Evolutionary conservation across 2,797 vertebrate species (phyloP), one percentile per base, ranked within the genome.

Genomic region (Myotis planiceps): DNA sequence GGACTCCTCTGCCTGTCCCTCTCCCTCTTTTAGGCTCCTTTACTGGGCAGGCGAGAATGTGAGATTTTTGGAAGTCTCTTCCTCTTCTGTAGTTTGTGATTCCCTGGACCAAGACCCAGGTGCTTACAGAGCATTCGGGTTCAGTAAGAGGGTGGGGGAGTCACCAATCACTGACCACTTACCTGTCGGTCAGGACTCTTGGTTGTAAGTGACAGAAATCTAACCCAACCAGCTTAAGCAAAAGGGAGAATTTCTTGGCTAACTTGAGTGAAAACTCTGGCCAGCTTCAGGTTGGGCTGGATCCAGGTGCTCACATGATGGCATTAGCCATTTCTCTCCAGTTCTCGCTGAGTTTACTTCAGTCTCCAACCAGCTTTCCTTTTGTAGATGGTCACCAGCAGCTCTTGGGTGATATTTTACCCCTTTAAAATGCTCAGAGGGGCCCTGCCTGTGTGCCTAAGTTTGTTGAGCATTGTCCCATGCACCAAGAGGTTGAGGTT

Each of bases 231-330:
- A 83, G 27, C 60, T 32, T 63, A 49, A 88, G 79, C 39, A 58
- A 19, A 79, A 92, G 37, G 91, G 69, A 82, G n/a, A 74, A 32
- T 74, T 90, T 97, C 87, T 89, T 75, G 58, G 39, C 34, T 92
- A 32, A 19, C 16, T 27, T 63, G 34, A 23, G 66, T 76, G 45
- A 92, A 79, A 86, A 47, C 45, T 49, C 16, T 75, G 19, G 37
- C 55, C 55, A 58, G 55, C 47, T 27, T 68, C 55, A 75, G 92
- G 37, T 21, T 45, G 92, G 88, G n/a, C 72, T 74, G 74, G 86
- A 45, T 51, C 37, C 27, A 42, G 82, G 75, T 34, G 51, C 19
- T 80, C 23, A 51, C 21, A 3, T 27, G 29, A 53, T 37, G 34
- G 51, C 15, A 29, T 71, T 23, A 9, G 60, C 69, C 39, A 0